Percentiles rank a stretch among this genome's conserved stretches.
phyloP scores from a whole-genome alignment of 2,888 invertebrate genomes.

The Rhingia rostrata region DNA sequence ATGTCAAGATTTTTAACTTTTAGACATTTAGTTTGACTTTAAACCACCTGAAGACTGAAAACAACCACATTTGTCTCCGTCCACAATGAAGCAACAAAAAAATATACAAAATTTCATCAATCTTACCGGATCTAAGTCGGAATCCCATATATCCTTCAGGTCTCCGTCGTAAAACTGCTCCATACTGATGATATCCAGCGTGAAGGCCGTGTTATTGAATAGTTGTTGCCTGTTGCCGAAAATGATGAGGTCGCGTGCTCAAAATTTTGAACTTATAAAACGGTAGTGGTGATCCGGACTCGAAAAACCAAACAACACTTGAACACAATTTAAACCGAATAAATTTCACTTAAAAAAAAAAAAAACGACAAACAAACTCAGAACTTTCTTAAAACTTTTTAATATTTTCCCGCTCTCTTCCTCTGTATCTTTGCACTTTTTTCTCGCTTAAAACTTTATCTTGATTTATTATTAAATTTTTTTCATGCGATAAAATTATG shows the following conservation, averaged over 20 bases:
- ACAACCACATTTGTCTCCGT: no score
- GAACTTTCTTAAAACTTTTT: slow-evolving; percentile 16
- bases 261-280: slow-evolving; percentile 1
- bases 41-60: no score
- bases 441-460: slow-evolving; percentile 38
- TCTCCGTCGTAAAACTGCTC: slow-evolving; percentile 91
- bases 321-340: slow-evolving; percentile 21
- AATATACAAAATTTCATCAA: not conserved
- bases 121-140: slow-evolving; percentile 93
- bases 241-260: not conserved
- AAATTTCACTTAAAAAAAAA: slow-evolving; percentile 38
- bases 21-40: no score
- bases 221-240: slow-evolving; percentile 56
- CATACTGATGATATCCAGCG: slow-evolving; percentile 83
- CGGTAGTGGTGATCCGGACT: not conserved
- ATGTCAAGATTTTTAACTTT: no score
- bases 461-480: slow-evolving; percentile 21
- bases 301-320: slow-evolving; percentile 41
- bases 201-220: slow-evolving; percentile 62
- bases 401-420: slow-evolving; percentile 1
- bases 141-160: slow-evolving; percentile 92
- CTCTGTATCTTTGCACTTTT: slow-evolving; percentile 38
- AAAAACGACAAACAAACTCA: not conserved
- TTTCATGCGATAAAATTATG: slow-evolving; percentile 42
- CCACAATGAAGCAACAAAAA: no score